Evolutionary conservation across 2,113 vertebrate species (phyloP), one percentile per base, ranked within the genome.

Genomic region (Aix galericulata): DNA sequence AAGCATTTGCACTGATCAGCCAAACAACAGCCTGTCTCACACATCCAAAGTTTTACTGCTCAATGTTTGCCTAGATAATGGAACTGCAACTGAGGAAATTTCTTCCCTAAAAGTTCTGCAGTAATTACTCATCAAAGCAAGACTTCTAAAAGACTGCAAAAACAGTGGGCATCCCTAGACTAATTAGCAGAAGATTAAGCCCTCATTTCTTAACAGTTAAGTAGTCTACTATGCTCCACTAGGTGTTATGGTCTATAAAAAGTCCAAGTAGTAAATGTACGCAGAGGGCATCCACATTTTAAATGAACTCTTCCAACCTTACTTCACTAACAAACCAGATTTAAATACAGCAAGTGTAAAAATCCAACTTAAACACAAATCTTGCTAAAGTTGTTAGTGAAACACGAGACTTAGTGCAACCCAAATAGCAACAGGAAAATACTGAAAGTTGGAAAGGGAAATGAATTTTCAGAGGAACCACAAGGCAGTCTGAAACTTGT

Each of bases 151-250:
- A 76, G 86, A 76, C 66, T 55, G 73, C 31, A 82, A 89, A 91
- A 91, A 87, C 22, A 14, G 0, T 8, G 27, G 50, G 29, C 16
- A 95, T 89, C 80, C 75, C 78, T 46, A 69, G 75, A 29, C 82
- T 88, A 85, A 82, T 38, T 59, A 73, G 23, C 29, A 87, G 63
- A 77, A 78, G 67, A 91, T 81, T 92, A 92, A 89, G 21, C n/a
- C 40, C 17, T 85, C 29, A 13, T 62, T 94, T 79, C 78, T 89
- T 73, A 85, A 69, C 31, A 74, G n/a, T 55, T 79, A 80, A 69
- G 53, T 29, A 32, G 59, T 53, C 84, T 32, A 10, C 75, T 77
- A 14, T 15, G 8, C 79, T 83, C 50, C 50, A 17, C 17, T 12
- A 46, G 44, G 71, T 66, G 62, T 75, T 86, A 75, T 0, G 11